Conservation (phyloP, 1,140 invertebrate species). For the Drosophila jambulina region DNA sequence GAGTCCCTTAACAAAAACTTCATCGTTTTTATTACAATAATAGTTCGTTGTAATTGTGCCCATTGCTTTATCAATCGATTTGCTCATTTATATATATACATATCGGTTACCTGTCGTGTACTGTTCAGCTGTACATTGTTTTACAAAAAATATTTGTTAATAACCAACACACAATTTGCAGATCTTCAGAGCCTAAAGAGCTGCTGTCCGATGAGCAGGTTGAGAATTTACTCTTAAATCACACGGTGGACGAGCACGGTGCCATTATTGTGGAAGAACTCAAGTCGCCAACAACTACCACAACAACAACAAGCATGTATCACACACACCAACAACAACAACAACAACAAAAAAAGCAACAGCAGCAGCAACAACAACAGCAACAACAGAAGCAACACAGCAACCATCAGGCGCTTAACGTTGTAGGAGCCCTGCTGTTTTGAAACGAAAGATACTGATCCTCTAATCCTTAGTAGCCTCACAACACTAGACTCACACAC, state of each 20-base stretch:
- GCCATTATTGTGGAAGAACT: conserved; percentile 80
- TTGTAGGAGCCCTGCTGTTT: conserved; percentile 64
- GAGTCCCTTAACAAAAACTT: not conserved
- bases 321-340: conserved; percentile 62
- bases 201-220: conserved; percentile 84
- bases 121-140: conserved; percentile 1
- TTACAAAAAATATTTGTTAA: conserved; percentile 23
- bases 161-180: conserved; percentile 69
- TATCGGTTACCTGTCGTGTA: conserved; percentile 8
- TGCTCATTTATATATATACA: not conserved
- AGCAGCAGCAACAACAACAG: conserved; percentile 50
- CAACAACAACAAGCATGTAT: conserved; percentile 60
- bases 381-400: conserved; percentile 19
- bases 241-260: conserved; percentile 78
- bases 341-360: conserved; percentile 44
- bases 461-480: conserved; percentile 2
- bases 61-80: conserved; percentile 5
- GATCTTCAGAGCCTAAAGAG: conserved; percentile 84
- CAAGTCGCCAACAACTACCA: conserved; percentile 68
- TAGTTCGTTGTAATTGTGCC: not conserved
- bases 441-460: conserved; percentile 27
- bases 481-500: conserved; percentile 12
- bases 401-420: conserved; percentile 60
- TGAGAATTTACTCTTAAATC: conserved; percentile 84
- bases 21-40: not conserved